A percentile compares a stretch with the other conserved stretches of the same genome.
Evolutionary conservation across 2,113 vertebrate species (phyloP).

Genomic region (Pterocles burchelli): DNA sequence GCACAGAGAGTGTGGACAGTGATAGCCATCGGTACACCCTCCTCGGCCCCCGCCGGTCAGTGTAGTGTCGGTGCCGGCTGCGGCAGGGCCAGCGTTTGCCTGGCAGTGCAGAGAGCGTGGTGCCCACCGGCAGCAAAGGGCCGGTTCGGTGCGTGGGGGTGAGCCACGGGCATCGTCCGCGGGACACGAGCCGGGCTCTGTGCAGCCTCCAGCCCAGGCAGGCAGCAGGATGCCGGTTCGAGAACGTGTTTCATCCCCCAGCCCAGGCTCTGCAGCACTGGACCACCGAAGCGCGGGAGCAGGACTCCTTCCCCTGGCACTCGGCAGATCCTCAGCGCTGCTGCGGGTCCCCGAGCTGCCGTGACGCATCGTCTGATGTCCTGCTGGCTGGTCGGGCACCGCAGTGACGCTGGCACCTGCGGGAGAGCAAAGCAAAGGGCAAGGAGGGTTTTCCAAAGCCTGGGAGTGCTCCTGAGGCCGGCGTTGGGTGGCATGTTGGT

Average conservation of each 20-base stretch:
- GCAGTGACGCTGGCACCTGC: rapidly evolving
- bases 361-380: rapidly evolving
- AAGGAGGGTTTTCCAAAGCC: neutral
- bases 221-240: neutral
- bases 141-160: rapidly evolving
- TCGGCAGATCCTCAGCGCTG: neutral
- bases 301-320: neutral
- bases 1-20: neutral
- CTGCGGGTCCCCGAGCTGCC: rapidly evolving
- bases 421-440: neutral
- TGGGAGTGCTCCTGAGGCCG: rapidly evolving
- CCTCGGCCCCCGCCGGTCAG: too few species aligned
- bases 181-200: neutral
- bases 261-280: neutral
- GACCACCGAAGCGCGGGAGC: neutral
- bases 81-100: neutral
- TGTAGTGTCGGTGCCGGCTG: rapidly evolving
- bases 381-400: neutral
- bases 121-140: neutral
- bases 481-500: neutral
- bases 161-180: rapidly evolving
- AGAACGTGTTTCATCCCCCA: neutral
- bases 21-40: neutral
- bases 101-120: rapidly evolving
- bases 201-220: neutral